A percentile compares a stretch with the other conserved stretches of the same genome.
Conservation (phyloP, 2,113 vertebrate species). For the Ammodytes marinus region DNA sequence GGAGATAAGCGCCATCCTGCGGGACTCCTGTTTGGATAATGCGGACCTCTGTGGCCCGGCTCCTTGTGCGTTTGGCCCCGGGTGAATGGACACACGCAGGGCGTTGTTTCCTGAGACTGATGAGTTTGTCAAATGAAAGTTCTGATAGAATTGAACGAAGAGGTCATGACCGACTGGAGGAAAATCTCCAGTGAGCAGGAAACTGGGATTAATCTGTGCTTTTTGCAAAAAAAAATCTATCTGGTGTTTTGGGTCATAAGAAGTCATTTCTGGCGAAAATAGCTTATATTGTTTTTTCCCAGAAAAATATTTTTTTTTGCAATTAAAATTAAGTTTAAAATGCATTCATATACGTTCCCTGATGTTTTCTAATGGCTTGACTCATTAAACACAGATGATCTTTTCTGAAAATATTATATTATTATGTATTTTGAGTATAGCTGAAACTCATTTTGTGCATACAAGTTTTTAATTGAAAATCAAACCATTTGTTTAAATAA, state of each 20-base stretch:
- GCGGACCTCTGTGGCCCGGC: constrained; percentile 55
- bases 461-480: background rate
- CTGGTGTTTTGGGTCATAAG: background rate
- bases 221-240: constrained; percentile 75
- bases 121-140: constrained; percentile 75
- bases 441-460: too few species aligned
- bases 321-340: background rate
- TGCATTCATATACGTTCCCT: background rate
- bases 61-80: constrained; percentile 64
- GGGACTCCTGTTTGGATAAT: constrained; percentile 69
- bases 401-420: too few species aligned
- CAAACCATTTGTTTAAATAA: background rate
- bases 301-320: background rate
- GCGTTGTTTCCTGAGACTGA: constrained; percentile 84
- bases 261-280: background rate
- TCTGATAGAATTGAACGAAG: constrained; percentile 71
- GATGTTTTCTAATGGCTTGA: background rate
- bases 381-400: background rate
- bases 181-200: constrained; percentile 67
- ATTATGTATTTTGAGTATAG: too few species aligned
- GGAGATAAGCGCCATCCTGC: constrained; percentile 58
- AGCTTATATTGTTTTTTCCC: background rate
- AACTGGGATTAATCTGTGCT: constrained; percentile 72
- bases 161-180: constrained; percentile 72
- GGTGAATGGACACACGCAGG: constrained; percentile 67